Base-by-base conservation (phyloP, 2,888 invertebrate genomes). In the Celastrina argiolus region DNA sequence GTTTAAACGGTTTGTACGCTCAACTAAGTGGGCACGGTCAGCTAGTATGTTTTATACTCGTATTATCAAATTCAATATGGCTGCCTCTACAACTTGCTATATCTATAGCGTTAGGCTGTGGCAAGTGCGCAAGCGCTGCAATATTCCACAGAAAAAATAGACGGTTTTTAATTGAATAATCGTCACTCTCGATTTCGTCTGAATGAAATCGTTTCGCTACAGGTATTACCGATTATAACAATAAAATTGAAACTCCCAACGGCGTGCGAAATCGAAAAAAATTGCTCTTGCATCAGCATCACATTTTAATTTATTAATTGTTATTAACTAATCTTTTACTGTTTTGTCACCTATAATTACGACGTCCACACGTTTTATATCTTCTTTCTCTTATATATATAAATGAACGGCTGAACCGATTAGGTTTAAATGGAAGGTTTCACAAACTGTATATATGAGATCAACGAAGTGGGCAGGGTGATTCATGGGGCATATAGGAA, bases 251-350 rank as follows among this genome's bases (percentile, higher is more conserved):
- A 73, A 80, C 81, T 85, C 83, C 80, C 82, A 85, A 81, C 78
- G 78, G 74, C 77, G 81, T 81, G 84, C 80, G 82, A 84, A 88
- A 88, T 85, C 79, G 81, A 78, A 75, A 80, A 84, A 87, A 86
- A 84, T 84, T 80, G 74, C 74, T 56, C 71, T 89, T 88, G 81
- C 87, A 79, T 84, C 84, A 89, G 76, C 71, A 71, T 72, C 75
- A 73, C 75, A 74, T 73, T 74, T 72, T 87, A 88, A 87, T 88
- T 87, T 82, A 74, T 84, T 72, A 83, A 86, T 85, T 84, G 81
- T 84, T 83, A 81, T 82, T 81, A 83, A 78, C 74, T 78, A 75
- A 85, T 84, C 79, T 80, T 81, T 86, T 83, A 81, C 76, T 76
- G 81, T 84, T 85, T 81, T 74, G 80, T 76, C 82, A 80, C 41